These are phyloP conservation scores for Montifringilla adamsi DNA, from an alignment of 2,113 vertebrate species.

Conservation along the genomic window DNA sequence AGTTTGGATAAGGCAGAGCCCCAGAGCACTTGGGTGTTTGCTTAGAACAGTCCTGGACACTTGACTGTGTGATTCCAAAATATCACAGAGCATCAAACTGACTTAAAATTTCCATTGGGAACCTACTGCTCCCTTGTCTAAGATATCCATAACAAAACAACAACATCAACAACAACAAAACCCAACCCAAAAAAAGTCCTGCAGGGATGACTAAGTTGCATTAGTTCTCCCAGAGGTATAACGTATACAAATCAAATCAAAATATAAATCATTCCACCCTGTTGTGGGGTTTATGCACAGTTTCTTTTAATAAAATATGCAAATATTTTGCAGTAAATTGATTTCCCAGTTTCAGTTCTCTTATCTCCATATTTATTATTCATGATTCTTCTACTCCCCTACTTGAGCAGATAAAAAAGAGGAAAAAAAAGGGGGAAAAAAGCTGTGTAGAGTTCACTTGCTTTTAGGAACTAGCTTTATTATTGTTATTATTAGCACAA, in stretches of 20 bases:
- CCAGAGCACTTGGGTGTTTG: neutral
- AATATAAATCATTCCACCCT: constrained; percentile 74
- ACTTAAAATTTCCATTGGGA: neutral
- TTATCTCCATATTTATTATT: constrained; percentile 85
- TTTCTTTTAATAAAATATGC: constrained; percentile 87
- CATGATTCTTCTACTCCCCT: constrained; percentile 72
- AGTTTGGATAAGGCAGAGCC: neutral
- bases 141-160: constrained; percentile 36
- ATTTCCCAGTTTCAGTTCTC: constrained; percentile 83
- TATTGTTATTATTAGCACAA: constrained; percentile 63
- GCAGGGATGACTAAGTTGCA: constrained; percentile 57
- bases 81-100: neutral
- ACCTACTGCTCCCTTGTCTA: neutral
- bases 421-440: neutral
- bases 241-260: constrained; percentile 78
- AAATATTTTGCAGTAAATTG: constrained; percentile 85
- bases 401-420: constrained; percentile 46
- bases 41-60: neutral
- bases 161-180: constrained; percentile 44
- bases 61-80: neutral
- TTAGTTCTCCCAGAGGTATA: constrained; percentile 67
- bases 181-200: constrained; percentile 27
- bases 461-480: constrained; percentile 68
- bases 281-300: constrained; percentile 75
- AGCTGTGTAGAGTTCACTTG: constrained; percentile 40